Base-by-base conservation (phyloP, 2,113 vertebrate genomes). In the Sylvia atricapilla region DNA sequence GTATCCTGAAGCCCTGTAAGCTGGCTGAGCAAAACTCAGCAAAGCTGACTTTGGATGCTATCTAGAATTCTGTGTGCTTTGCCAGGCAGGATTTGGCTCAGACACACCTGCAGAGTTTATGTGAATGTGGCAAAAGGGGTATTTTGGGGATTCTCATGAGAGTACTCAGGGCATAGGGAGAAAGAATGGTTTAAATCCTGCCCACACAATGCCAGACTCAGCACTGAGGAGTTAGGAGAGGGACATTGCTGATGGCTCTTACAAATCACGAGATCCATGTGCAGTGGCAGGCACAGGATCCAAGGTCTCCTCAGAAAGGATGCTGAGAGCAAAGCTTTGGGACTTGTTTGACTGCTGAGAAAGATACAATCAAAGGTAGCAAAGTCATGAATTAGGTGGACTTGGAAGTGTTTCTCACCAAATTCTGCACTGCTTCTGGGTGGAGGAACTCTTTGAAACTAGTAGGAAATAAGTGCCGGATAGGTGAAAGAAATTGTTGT, bases 101-200 rank as follows among this genome's bases (percentile, higher is more conserved):
- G 62, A 28, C 27, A 18, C 78, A 70, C 5, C 39, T 69, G 56
- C 41, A 60, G 58, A 0, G 0, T 7, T 72, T 28, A 18, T 0
- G 9, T 25, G 44, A 31, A 64, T 4, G 31, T 60, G 66, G 30
- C 4, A 52, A 72, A 53, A 68, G 15, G 25, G 44, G 39, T 37
- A 8, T 47, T 85, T 56, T 4, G 22, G 66, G 66, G 53, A 49
- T 77, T 77, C 55, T 80, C 55, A 10, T 4, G 18, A 49, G n/a
- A 52, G 2, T 27, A 35, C n/a, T 37, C 28, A 22, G 12, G 70
- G 44, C 19, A 15, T 3, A 15, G 37, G 25, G 31, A 50, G 60
- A 66, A 85, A 62, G 28, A 68, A 72, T 5, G 13, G 44, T 37
- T 66, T 76, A 62, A 92, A 79, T 66, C 62, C 52, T 85, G 44